Percentiles rank a stretch among this genome's conserved stretches.
phyloP scores from a whole-genome alignment of 2,797 vertebrate genomes.

The Loriculus beryllinus region DNA sequence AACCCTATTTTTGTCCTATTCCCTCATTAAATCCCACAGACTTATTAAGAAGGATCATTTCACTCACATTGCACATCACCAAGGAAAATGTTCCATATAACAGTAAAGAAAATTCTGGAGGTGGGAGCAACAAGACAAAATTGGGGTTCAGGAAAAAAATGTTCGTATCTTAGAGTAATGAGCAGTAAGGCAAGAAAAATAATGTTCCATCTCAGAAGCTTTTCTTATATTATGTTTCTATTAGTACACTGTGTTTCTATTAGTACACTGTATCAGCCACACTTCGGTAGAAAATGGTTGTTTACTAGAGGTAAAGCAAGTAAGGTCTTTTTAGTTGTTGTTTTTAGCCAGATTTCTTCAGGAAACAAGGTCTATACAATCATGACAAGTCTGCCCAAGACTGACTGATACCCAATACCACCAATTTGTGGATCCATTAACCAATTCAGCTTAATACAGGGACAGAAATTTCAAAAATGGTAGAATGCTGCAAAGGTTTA shows the following conservation, averaged over 20 bases:
- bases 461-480: background rate
- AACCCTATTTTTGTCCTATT: background rate
- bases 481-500: background rate
- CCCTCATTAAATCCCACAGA: background rate
- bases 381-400: background rate
- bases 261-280: background rate
- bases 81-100: background rate
- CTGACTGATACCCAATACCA: background rate
- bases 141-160: accelerated
- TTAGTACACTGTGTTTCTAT: background rate
- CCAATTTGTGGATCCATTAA: background rate
- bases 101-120: background rate
- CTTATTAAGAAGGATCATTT: background rate
- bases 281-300: background rate
- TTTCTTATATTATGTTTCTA: background rate
- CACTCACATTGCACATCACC: background rate
- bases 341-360: background rate
- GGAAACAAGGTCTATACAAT: background rate
- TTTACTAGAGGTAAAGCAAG: background rate
- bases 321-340: background rate
- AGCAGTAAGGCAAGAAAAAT: background rate
- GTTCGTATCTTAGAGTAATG: background rate
- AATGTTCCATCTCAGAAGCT: background rate
- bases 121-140: background rate
- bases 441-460: background rate